Evolutionary conservation across 2,113 vertebrate species (phyloP), one percentile per base, ranked within the genome.

Genomic region (Leucopsar rothschildi): DNA sequence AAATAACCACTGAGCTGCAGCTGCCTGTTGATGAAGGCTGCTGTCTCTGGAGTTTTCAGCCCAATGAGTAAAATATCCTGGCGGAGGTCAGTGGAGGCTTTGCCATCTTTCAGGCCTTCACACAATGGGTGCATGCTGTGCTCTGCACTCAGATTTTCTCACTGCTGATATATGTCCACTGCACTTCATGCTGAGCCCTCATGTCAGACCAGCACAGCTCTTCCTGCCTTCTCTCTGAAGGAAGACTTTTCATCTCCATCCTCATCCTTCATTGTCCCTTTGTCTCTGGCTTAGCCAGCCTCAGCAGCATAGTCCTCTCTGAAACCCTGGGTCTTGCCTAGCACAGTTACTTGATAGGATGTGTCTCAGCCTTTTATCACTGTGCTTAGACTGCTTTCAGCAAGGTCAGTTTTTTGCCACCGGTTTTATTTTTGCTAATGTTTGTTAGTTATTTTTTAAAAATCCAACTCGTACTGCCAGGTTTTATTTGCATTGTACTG

Each of bases 111-210:
- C n/a, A 49, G 59, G n/a, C 59, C 88, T 79, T 75, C n/a, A n/a
- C 35, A 47, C 47, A 69, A 37, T 0, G 0, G 7, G 6, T 2
- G 0, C 10, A 4, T 1, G 0, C 33, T 84, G 47, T 52, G 64
- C 56, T 92, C 52, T 66, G 68, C 31, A 19, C 37, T 60, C 16
- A 15, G 27, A 25, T 80, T 77, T 88, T 53, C 63, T 84, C 56
- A 47, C 77, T 44, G 29, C 39, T 93, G 35, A 20, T 63, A 0
- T 10, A 3, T 66, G 27, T 44, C 37, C 49, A 11, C 24, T 75
- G 56, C 33, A 24, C 63, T 92, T 61, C 82, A 23, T 4, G 2
- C 66, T n/a, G 50, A 73, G 81, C 69, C 55, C 45, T 79, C 42
- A 6, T 50, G 39, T 64, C 82, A 91, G 19, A 78, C 25, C 39